A percentile compares a stretch with the other conserved stretches of the same genome.
Conservation (phyloP, 2,797 vertebrate genomes). For the Triplophysa yarkandensis region DNA sequence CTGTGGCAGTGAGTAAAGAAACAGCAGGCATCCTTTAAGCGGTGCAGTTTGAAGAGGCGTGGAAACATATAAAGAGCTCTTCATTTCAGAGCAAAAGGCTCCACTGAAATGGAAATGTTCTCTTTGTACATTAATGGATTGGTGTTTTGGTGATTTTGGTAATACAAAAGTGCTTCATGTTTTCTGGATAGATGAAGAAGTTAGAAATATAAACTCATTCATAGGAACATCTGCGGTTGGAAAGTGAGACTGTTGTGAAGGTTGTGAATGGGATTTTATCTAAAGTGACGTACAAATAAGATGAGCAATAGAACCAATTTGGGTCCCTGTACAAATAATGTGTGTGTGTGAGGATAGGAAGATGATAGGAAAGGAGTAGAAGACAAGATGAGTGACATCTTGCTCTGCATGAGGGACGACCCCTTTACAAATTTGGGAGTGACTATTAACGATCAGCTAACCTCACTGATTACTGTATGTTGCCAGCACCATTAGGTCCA, state of each 20-base stretch:
- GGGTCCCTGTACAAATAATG: too few relatives aligned
- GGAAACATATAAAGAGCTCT: slow-evolving; percentile 34
- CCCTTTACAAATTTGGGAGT: too few relatives aligned
- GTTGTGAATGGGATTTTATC: background rate
- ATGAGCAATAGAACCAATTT: too few relatives aligned
- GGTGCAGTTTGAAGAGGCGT: slow-evolving; percentile 22
- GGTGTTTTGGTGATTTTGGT: slow-evolving; percentile 12
- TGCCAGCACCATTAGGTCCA: too few relatives aligned
- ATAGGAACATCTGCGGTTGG: background rate
- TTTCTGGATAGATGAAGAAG: slow-evolving; percentile 3
- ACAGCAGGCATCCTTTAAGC: slow-evolving; percentile 35
- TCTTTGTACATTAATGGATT: background rate
- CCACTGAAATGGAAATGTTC: slow-evolving; percentile 19
- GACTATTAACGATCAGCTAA: too few relatives aligned
- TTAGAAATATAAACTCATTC: background rate
- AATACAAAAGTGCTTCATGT: background rate
- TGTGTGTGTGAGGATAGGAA: too few relatives aligned
- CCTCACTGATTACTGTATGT: too few relatives aligned
- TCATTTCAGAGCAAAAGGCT: slow-evolving; percentile 15
- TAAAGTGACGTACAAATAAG: too few relatives aligned
- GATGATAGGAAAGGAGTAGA: too few relatives aligned
- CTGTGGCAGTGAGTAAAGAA: slow-evolving; percentile 12
- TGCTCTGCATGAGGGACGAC: too few relatives aligned
- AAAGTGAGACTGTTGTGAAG: background rate
- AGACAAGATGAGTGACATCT: too few relatives aligned